Conservation (phyloP, 1,140 invertebrate species). For the Lepidurus apus region DNA sequence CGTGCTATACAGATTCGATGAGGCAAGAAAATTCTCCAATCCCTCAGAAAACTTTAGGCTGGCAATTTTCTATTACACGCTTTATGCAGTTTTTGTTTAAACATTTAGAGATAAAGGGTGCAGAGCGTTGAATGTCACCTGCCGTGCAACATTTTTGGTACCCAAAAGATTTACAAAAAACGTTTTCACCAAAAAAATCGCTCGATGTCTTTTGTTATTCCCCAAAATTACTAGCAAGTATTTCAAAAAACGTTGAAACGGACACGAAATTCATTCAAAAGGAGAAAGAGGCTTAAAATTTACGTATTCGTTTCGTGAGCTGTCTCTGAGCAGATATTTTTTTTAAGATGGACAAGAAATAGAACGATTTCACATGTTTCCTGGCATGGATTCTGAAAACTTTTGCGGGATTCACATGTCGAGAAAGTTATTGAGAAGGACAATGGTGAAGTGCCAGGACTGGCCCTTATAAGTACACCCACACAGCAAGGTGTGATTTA, state of each 20-base stretch:
- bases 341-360: conserved; percentile 24
- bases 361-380: neutral
- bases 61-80: too few species aligned
- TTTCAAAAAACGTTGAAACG: neutral
- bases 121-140: neutral
- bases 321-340: conserved; percentile 23
- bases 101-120: neutral
- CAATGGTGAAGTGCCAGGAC: conserved; percentile 12
- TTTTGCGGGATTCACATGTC: neutral
- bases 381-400: conserved; percentile 9
- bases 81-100: neutral
- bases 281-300: conserved; percentile 22
- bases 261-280: conserved; percentile 16
- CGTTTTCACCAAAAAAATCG: neutral
- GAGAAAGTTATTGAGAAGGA: neutral
- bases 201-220: neutral
- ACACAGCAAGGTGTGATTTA: neutral
- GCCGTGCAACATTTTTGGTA: neutral
- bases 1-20: neutral
- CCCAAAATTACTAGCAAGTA: neutral
- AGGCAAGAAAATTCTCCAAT: neutral
- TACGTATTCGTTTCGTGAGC: conserved; percentile 21
- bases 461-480: neutral
- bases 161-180: neutral
- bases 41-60: neutral